Base-by-base conservation (phyloP, 2,113 vertebrate genomes). In the Cyprinodon variegatus region DNA sequence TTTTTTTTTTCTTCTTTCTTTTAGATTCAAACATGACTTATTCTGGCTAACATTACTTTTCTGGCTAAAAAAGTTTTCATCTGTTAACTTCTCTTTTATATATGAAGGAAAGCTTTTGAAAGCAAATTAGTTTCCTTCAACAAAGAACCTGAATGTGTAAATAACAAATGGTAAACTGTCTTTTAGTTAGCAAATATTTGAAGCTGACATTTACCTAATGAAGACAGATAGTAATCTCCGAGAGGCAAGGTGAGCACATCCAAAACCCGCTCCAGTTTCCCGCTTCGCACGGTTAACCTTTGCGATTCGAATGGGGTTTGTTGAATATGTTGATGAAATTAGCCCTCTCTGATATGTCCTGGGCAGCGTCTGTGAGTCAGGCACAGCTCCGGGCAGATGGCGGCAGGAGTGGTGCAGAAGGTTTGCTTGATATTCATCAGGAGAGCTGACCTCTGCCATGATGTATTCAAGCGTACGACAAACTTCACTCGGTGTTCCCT, bases 321-420 rank as follows among this genome's bases (percentile, higher is more conserved):
- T 77, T 95, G 93, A 93, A 95, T 95, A 95, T 95, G 91, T 82
- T 95, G 91, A 95, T 95, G 93, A 93, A 95, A 95, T 95, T 95
- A 95, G 89, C 84, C 83, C 65, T 77, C 80, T 81, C 45, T 69
- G 86, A 82, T 81, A 77, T 63, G 1, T 85, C 67, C 45, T 20
- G 81, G 66, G 67, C 22, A 4, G 71, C 91, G 91, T 91, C 93
- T 83, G 68, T 82, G 89, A 93, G 85, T 90, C 83, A 83, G 81
- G 80, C 77, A 67, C 78, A 78, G 85, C 83, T 74, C 74, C 1
- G 60, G 84, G 86, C 94, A 95, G 94, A 94, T 95, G 94, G 93
- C 77, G 85, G 86, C 87, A 86, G 70, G 79, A 88, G 74, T 63
- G 79, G 78, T 76, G 86, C 86, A 90, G 79, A 70, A 85, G 86